Evolutionary conservation across 2,113 vertebrate species (phyloP).

Genomic region (Fulica atra): DNA sequence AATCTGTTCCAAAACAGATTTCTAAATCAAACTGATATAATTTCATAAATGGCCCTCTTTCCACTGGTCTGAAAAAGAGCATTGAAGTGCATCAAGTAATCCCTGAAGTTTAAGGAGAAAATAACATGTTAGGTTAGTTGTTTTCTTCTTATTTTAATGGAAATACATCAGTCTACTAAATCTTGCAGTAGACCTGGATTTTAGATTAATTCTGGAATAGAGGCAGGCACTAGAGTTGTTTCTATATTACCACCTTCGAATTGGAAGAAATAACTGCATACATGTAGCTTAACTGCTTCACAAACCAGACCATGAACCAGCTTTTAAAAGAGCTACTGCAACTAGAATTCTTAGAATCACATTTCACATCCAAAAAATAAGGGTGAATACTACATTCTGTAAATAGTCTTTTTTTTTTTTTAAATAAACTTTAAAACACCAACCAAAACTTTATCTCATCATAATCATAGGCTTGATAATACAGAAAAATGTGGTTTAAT

Average conservation of each 20-base stretch:
- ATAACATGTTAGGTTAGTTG: neutral
- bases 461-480: neutral
- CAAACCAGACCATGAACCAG: neutral
- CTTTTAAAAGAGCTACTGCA: neutral
- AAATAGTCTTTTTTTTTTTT: neutral
- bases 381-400: neutral
- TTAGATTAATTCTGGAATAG: neutral
- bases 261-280: neutral
- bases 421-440: neutral
- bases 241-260: neutral
- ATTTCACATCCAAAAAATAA: neutral
- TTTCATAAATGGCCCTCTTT: neutral
- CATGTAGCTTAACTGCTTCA: neutral
- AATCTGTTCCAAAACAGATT: neutral
- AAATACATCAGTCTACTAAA: neutral
- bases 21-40: neutral
- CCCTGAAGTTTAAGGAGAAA: neutral
- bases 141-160: neutral
- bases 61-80: neutral
- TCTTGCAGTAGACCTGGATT: neutral
- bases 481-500: neutral
- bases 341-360: neutral
- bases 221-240: neutral
- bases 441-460: neutral
- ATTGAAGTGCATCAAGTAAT: neutral